Conservation (phyloP, 2,888 invertebrate species). For the Pachydiplax longipennis region DNA sequence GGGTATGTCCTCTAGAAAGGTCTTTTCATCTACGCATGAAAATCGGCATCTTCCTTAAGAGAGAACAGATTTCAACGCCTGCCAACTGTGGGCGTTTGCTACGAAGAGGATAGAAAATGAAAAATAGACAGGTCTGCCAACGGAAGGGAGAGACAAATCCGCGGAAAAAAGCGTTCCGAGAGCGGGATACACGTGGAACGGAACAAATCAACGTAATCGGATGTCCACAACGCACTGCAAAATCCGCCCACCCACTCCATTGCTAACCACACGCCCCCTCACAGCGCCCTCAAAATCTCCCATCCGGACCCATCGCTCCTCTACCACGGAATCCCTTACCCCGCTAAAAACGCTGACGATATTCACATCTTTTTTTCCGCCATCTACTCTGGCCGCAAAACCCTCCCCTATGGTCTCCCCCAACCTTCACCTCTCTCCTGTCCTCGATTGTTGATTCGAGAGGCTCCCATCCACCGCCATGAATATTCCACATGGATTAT, state of each 20-base stretch:
- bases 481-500: slow-evolving; percentile 43
- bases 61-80: too few relatives aligned
- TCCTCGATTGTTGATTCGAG: slow-evolving; percentile 41
- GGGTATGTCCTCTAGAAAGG: too few relatives aligned
- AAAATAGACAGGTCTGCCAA: too few relatives aligned
- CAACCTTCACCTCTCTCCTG: neutral
- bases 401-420: neutral
- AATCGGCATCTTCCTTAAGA: too few relatives aligned
- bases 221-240: slow-evolving; percentile 25
- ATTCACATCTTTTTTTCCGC: slow-evolving; percentile 10
- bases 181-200: slow-evolving; percentile 56
- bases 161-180: neutral
- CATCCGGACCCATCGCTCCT: neutral
- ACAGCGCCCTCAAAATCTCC: neutral
- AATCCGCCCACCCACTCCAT: neutral
- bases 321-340: neutral
- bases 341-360: slow-evolving; percentile 30
- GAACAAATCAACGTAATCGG: slow-evolving; percentile 51
- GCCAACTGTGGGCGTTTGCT: too few relatives aligned
- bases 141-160: too few relatives aligned
- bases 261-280: neutral
- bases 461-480: slow-evolving; percentile 32
- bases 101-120: too few relatives aligned
- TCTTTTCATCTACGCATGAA: too few relatives aligned
- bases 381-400: neutral